phyloP scores from a whole-genome alignment of 1,140 invertebrate genomes.

The Drosophila pseudoananassae region DNA sequence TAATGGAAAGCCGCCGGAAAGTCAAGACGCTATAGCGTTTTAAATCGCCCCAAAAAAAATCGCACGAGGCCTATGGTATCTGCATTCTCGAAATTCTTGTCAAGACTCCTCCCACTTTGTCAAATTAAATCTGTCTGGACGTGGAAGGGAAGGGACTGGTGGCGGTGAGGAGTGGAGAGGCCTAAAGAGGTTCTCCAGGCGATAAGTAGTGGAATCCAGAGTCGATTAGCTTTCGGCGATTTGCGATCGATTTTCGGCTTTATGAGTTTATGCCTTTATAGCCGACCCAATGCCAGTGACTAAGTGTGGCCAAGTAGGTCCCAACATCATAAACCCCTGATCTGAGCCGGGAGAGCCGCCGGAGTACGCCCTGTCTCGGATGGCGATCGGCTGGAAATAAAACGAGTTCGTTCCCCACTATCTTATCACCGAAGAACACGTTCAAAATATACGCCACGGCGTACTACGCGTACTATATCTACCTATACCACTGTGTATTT shows the following conservation, averaged over 20 bases:
- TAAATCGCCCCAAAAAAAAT: constrained; percentile 2
- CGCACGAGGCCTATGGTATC: constrained; percentile 4
- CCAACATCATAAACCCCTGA: constrained; percentile 18
- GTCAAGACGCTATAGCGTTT: constrained; percentile 1
- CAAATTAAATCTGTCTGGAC: constrained; percentile 21
- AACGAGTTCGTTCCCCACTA: constrained; percentile 20
- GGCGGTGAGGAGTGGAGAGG: not conserved
- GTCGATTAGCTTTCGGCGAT: constrained; percentile 13
- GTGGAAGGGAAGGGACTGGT: not conserved
- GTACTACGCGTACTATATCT: constrained; percentile 48
- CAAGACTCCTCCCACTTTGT: constrained; percentile 7
- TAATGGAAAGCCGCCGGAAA: constrained; percentile 4
- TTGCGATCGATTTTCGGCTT: constrained; percentile 25
- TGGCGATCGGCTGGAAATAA: not conserved
- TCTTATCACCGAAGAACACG: constrained; percentile 49
- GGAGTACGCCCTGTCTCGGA: not conserved
- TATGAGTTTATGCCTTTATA: constrained; percentile 41
- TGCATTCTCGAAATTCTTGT: constrained; percentile 3
- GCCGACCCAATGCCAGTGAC: constrained; percentile 22
- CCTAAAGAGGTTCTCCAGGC: not conserved
- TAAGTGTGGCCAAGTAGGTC: constrained; percentile 20
- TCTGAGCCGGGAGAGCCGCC: constrained; percentile 8
- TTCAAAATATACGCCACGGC: constrained; percentile 48
- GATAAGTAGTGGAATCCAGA: constrained; percentile 13
- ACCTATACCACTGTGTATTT: constrained; percentile 4